phyloP scores from a whole-genome alignment of 1,140 invertebrate species.

The Chymomyza costata region DNA sequence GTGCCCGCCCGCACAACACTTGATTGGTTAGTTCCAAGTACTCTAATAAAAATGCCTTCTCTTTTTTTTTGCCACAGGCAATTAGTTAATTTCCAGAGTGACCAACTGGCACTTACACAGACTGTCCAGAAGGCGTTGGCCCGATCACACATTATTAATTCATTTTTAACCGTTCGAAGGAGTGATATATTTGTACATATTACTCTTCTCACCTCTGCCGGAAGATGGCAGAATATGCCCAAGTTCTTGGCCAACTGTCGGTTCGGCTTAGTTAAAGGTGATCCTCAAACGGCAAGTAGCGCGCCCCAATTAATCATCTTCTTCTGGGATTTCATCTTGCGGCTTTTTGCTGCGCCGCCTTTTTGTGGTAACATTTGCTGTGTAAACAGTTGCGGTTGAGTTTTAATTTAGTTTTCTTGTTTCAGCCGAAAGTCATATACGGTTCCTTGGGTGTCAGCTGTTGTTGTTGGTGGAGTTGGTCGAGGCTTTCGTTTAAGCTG shows the following conservation, averaged over 20 bases:
- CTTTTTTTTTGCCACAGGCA: background rate
- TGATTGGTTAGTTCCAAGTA: conserved; percentile 50
- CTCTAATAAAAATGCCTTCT: no score
- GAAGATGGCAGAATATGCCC: background rate
- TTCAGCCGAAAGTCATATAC: conserved; percentile 18
- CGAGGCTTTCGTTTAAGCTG: conserved; percentile 57
- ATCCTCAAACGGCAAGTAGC: conserved; percentile 42
- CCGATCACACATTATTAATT: conserved; percentile 65
- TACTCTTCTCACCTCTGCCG: conserved; percentile 60
- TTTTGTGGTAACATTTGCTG: conserved; percentile 68
- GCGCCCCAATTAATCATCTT: conserved; percentile 57
- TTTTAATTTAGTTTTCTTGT: conserved; percentile 69
- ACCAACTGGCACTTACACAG: conserved; percentile 44
- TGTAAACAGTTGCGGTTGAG: conserved; percentile 67
- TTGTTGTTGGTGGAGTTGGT: conserved; percentile 18
- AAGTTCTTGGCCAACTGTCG: conserved; percentile 30
- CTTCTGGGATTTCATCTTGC: conserved; percentile 29
- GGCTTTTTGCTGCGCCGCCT: conserved; percentile 30
- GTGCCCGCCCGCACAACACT: conserved; percentile 33
- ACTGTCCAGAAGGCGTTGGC: conserved; percentile 29
- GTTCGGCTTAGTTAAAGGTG: background rate
- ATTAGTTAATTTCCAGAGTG: conserved; percentile 24
- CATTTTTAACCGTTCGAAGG: conserved; percentile 58
- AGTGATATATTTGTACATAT: conserved; percentile 74
- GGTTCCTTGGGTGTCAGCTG: conserved; percentile 45